Evolutionary conservation across 2,113 vertebrate genomes (phyloP).

Genomic region (Mystacornis crossleyi): DNA sequence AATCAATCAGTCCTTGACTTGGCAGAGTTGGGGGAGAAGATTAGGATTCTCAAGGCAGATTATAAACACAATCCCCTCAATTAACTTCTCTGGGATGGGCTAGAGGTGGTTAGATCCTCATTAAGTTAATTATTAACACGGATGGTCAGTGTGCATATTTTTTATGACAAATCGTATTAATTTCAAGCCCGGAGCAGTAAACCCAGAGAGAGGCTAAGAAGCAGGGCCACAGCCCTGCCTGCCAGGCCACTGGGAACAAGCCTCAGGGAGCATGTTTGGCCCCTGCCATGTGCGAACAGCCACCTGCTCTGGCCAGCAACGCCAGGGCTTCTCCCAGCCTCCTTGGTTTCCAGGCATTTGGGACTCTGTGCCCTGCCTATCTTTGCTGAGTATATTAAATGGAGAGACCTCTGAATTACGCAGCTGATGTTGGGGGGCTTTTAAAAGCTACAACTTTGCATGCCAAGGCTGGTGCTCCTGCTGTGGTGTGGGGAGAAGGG

Average conservation of each 20-base stretch:
- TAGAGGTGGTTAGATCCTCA: slow-evolving; percentile 26
- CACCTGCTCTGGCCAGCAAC: neutral
- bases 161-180: slow-evolving; percentile 44
- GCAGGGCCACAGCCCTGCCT: neutral
- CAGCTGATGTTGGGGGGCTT: neutral
- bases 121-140: slow-evolving; percentile 74
- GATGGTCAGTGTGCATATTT: slow-evolving; percentile 14
- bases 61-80: slow-evolving; percentile 71
- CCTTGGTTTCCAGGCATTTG: neutral
- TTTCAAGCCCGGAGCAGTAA: neutral
- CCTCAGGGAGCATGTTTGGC: neutral
- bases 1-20: slow-evolving; percentile 66
- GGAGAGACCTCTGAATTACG: neutral
- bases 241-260: neutral
- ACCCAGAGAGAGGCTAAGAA: neutral
- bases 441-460: neutral
- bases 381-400: neutral
- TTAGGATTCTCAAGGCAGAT: slow-evolving; percentile 67
- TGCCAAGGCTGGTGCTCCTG: fast-evolving
- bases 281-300: neutral
- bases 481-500: neutral
- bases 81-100: slow-evolving; percentile 54
- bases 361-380: fast-evolving
- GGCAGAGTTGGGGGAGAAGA: slow-evolving; percentile 44
- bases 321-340: neutral